Base-by-base conservation (phyloP, 2,888 invertebrate species). In the Thymelicus lineola region DNA sequence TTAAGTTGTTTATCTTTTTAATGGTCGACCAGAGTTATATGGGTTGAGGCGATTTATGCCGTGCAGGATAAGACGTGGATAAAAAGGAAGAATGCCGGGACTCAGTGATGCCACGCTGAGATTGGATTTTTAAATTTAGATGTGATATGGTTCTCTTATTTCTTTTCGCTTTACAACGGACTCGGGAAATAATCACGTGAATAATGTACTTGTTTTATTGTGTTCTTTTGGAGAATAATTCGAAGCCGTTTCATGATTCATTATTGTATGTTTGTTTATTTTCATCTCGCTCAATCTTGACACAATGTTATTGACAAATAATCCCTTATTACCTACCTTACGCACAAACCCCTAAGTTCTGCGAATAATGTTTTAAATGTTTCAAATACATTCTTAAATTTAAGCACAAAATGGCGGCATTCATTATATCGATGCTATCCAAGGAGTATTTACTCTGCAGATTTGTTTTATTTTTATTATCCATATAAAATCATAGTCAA, bases 1-100 rank as follows among this genome's bases (percentile, higher is more conserved):
- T 93, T 92, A 93, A 93, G 93, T 91, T 91, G 91, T 92, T 91
- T 93, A 93, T 93, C 93, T 93, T 92, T 91, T 91, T 93, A 93
- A 93, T 93, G 92, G 91, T 74, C 81, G 69, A 70, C 74, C 82
- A 90, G 93, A 93, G 90, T 92, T 93, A 93, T 92, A 88, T 79
- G 92, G 92, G 92, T 91, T 86, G 88, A 75, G 73, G 73, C 84
- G 90, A 92, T 93, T 93, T 93, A 93, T 90, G 86, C 80, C 78
- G 81, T 82, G 83, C 80, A 83, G 91, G 91, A 91, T 92, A 91
- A 90, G 89, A 83, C 81, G 72, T 74, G 82, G 85, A 86, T 87
- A 87, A 90, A 86, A 87, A 85, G 83, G 79, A 87, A 82, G 90
- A 90, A 90, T 88, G 87, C 77, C 82, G 88, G 85, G 85, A 81